Conservation (phyloP, 2,888 invertebrate genomes). For the Leistus spinibarbis region DNA sequence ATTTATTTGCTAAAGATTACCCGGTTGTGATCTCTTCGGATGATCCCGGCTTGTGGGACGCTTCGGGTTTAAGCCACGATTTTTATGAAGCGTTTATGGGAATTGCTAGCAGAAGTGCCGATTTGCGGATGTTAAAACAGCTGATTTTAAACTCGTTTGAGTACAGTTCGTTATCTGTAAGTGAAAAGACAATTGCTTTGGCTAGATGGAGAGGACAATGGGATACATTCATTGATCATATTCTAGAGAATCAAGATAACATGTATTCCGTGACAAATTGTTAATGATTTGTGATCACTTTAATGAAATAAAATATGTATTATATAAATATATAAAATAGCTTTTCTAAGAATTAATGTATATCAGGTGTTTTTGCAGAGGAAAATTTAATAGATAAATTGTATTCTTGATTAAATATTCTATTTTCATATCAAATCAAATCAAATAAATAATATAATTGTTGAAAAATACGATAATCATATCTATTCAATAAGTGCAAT, state of each 20-base stretch:
- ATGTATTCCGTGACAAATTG: background rate
- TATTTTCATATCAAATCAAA: background rate
- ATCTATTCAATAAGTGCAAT: background rate
- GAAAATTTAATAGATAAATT: background rate
- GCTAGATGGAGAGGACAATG: constrained; percentile 63
- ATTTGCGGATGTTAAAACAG: constrained; percentile 73
- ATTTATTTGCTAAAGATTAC: constrained; percentile 68
- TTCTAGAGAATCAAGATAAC: background rate
- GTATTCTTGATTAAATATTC: background rate
- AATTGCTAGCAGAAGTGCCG: constrained; percentile 70
- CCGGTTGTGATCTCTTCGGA: constrained; percentile 80
- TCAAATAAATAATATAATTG: background rate
- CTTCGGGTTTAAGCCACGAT: constrained; percentile 74
- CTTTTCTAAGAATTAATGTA: background rate
- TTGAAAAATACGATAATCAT: background rate
- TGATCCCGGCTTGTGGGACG: constrained; percentile 80
- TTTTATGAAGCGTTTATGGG: constrained; percentile 80
- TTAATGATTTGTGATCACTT: background rate
- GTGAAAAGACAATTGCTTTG: constrained; percentile 60
- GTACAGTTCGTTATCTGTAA: constrained; percentile 66
- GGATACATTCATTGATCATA: constrained; percentile 61
- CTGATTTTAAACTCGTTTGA: constrained; percentile 75
- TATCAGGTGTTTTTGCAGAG: background rate
- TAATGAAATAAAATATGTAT: background rate
- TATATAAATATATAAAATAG: background rate